Conservation (phyloP, 2,113 vertebrate species). For the Aptenodytes patagonicus region DNA sequence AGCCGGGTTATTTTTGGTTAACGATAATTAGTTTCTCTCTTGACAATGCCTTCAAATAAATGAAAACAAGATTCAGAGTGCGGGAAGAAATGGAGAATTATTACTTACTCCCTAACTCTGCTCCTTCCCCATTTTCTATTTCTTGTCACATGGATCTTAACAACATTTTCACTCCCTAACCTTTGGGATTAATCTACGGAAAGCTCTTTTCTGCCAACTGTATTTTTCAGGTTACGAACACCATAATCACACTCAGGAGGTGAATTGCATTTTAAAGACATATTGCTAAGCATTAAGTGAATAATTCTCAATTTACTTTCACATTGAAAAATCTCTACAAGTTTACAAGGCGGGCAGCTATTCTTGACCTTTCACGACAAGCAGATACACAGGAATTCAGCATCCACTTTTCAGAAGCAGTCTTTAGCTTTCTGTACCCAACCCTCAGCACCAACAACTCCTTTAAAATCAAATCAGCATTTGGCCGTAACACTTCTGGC, state of each 20-base stretch:
- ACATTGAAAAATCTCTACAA: neutral
- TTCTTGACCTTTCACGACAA: neutral
- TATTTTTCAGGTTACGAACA: neutral
- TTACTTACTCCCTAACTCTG: neutral
- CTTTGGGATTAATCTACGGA: neutral
- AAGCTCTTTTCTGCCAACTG: neutral
- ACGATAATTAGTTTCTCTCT: neutral
- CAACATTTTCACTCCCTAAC: neutral
- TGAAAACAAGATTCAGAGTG: neutral
- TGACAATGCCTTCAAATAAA: neutral
- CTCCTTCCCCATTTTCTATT: neutral
- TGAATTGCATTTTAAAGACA: neutral
- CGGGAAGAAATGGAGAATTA: neutral
- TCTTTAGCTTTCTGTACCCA: neutral
- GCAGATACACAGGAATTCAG: neutral
- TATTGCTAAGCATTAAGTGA: neutral
- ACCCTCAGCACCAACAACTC: neutral
- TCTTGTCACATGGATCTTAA: neutral
- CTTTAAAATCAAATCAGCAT: neutral
- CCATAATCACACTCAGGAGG: neutral
- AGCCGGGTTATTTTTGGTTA: neutral
- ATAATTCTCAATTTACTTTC: neutral
- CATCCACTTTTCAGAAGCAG: neutral
- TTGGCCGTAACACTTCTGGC: neutral
- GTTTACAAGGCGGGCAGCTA: neutral